phyloP scores from a whole-genome alignment of 1,140 invertebrate genomes.

The Aphidius ervi region DNA sequence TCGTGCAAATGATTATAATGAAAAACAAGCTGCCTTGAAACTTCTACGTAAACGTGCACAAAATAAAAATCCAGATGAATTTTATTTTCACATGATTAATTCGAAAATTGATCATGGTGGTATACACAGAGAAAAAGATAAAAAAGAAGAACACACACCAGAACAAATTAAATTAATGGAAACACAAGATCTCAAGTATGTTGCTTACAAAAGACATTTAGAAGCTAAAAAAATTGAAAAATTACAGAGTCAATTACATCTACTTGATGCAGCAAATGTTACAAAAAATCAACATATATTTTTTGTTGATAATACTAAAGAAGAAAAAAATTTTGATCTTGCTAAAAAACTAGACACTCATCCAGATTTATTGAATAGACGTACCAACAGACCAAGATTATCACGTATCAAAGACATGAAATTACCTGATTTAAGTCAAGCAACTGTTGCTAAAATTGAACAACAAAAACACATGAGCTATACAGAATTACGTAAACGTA shows the following conservation, averaged over 20 bases:
- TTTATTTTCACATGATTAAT: slow-evolving; percentile 97
- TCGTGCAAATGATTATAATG: slow-evolving; percentile 77
- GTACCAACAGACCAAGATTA: slow-evolving; percentile 65
- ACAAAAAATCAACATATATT: slow-evolving; percentile 74
- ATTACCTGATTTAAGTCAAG: slow-evolving; percentile 57
- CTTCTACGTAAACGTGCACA: slow-evolving; percentile 78
- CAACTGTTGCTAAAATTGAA: slow-evolving; percentile 54
- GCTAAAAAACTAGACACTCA: slow-evolving; percentile 72
- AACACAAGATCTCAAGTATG: slow-evolving; percentile 87
- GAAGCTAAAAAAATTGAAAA: slow-evolving; percentile 87
- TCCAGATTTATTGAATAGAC: slow-evolving; percentile 63
- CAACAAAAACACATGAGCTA: slow-evolving; percentile 66
- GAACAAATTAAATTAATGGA: slow-evolving; percentile 87
- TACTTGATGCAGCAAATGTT: slow-evolving; percentile 69
- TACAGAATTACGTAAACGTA: slow-evolving; percentile 74
- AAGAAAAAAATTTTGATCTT: slow-evolving; percentile 66
- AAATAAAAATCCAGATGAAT: slow-evolving; percentile 97
- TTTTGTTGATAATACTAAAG: slow-evolving; percentile 71
- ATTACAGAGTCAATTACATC: slow-evolving; percentile 76
- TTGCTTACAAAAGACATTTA: slow-evolving; percentile 77
- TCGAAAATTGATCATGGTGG: slow-evolving; percentile 74
- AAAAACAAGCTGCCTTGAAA: slow-evolving; percentile 79
- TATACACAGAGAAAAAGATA: slow-evolving; percentile 65
- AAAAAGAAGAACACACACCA: slow-evolving; percentile 67
- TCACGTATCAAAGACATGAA: slow-evolving; percentile 60